Base-by-base conservation (phyloP, 2,113 vertebrate genomes). In the Pelodiscus sinensis region DNA sequence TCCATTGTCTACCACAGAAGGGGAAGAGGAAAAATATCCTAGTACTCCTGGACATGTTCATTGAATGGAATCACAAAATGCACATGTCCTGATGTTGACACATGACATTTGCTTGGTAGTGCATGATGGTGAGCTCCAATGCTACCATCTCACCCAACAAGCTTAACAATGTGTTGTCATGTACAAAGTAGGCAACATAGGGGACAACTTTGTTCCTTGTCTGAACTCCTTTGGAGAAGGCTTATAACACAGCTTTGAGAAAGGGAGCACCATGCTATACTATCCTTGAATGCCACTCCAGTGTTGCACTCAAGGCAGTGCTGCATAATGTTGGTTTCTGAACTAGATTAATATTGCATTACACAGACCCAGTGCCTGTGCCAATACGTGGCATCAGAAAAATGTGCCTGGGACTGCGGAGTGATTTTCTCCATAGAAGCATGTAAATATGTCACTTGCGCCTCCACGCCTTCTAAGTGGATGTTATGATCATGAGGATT, bases 361-460 rank as follows among this genome's bases (percentile, higher is more conserved):
- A 94, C 93, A 95, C 96, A 84, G 77, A 4, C 82, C 92, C 65
- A 29, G 77, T 93, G 78, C 90, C 92, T 91, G 27, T 88, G 91
- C 93, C 94, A 95, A 84, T 73, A 18, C 57, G 52, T 84, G 91
- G 91, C 94, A 73, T 94, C 87, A 93, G 65, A 87, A 85, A 78
- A 96, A 96, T 78, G 85, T 92, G 92, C 84, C 87, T 62, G 54
- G 89, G 86, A 95, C 92, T 84, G 71, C 85, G 51, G 89, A 89
- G 89, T 5, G 51, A 86, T 57, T 1, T 93, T 95, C 93, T 88
- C n/a, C 86, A 52, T 89, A 44, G 60, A 81, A 93, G 81, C 21
- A 38, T 2, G 2, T 87, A 83, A 87, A 92, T 88, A 82, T 21
- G 80, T 91, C n/a, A 65, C 91, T 77, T 77, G 73, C 21, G 50